Evolutionary conservation across 2,888 invertebrate genomes (phyloP).

Genomic region (Erebia epiphron): DNA sequence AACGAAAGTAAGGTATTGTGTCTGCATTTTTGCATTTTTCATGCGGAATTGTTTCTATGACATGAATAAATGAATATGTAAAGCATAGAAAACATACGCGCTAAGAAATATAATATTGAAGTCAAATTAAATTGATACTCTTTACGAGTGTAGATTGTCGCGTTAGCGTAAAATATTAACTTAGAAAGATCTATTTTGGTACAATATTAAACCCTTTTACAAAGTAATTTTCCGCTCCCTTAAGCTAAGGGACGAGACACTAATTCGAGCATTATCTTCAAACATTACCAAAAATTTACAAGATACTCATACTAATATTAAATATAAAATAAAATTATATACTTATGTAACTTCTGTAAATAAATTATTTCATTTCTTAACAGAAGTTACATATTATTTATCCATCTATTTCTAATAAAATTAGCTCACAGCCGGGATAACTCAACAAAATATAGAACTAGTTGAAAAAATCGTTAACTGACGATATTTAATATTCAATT

Average conservation of each 20-base stretch:
- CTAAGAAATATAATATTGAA: neutral
- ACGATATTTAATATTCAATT: neutral
- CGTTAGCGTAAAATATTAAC: conserved; percentile 1
- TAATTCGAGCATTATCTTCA: conserved; percentile 16
- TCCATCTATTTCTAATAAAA: conserved; percentile 1
- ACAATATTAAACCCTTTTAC: conserved; percentile 31
- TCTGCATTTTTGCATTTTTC: no score
- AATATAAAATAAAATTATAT: no score
- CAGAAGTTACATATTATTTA: neutral
- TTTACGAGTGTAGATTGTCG: neutral
- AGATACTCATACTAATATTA: neutral
- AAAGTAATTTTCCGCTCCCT: conserved; percentile 34
- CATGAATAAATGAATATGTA: no score
- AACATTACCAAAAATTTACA: conserved; percentile 24
- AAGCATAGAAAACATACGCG: no score
- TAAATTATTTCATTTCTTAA: neutral
- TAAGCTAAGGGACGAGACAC: conserved; percentile 27
- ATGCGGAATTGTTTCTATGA: no score
- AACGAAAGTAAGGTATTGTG: no score
- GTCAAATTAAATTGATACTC: neutral
- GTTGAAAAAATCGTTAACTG: neutral
- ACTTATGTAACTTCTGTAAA: no score
- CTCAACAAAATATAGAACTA: conserved; percentile 12
- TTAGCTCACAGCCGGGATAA: conserved; percentile 34
- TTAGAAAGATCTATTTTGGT: conserved; percentile 30